Percentiles rank a stretch among this genome's conserved stretches.
These are phyloP conservation scores for Neria commutata DNA, from an alignment of 2,888 invertebrate genomes.

Conservation along the genomic window DNA sequence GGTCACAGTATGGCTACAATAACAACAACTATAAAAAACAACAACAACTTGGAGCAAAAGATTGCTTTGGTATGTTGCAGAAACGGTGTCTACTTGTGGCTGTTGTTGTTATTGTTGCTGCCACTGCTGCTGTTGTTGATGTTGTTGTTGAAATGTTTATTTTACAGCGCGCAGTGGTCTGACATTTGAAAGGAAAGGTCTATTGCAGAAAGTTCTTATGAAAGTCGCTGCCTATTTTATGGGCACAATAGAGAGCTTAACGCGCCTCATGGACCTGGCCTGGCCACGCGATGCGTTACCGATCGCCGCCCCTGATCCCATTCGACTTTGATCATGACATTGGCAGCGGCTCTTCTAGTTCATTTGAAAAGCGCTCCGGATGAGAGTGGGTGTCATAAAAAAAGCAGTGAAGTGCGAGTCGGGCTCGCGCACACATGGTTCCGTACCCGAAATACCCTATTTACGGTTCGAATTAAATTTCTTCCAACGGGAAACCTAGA, in stretches of 20 bases:
- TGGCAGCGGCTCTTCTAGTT: not conserved
- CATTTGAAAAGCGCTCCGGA: too few species aligned
- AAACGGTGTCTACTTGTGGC: not conserved
- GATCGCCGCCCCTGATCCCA: not conserved
- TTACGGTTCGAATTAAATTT: too few species aligned
- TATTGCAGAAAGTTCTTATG: not conserved
- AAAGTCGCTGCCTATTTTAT: not conserved
- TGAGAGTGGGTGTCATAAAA: not conserved
- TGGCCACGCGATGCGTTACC: not conserved
- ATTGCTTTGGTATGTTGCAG: not conserved
- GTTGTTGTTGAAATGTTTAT: conserved; percentile 12
- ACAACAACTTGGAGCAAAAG: too few species aligned
- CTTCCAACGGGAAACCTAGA: too few species aligned
- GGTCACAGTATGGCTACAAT: conserved; percentile 33
- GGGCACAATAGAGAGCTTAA: not conserved
- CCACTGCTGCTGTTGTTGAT: conserved; percentile 2
- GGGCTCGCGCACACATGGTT: not conserved
- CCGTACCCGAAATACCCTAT: too few species aligned
- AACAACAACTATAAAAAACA: not conserved
- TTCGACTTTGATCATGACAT: conserved; percentile 1
- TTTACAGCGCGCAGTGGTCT: not conserved
- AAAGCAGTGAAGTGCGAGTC: not conserved
- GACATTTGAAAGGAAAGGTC: conserved; percentile 1
- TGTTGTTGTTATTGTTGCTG: not conserved
- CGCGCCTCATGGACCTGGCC: not conserved